phyloP scores from a whole-genome alignment of 2,888 invertebrate species.

The Lathronympha strigana region DNA sequence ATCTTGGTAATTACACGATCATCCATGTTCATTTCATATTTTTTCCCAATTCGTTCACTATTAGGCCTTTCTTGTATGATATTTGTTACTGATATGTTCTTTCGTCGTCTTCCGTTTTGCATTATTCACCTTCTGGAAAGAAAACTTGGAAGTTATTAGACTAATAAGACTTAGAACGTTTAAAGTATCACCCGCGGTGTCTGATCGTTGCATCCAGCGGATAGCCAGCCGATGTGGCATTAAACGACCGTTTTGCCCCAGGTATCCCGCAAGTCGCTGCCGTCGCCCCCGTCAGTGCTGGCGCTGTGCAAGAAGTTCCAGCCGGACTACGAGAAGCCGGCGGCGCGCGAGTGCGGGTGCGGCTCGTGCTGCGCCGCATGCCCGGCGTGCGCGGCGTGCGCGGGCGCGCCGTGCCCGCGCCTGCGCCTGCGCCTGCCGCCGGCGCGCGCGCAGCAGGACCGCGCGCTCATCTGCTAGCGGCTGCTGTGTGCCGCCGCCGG shows the following conservation, averaged over 20 bases:
- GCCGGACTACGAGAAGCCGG: slow-evolving; percentile 80
- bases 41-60: background rate
- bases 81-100: too few species aligned
- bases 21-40: background rate
- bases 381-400: slow-evolving; percentile 30
- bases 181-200: too few species aligned
- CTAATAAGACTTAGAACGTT: too few species aligned
- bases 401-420: slow-evolving; percentile 48
- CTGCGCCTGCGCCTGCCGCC: slow-evolving; percentile 49
- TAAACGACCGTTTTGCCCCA: slow-evolving; percentile 52
- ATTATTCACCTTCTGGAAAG: too few species aligned
- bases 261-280: slow-evolving; percentile 85
- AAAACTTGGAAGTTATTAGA: too few species aligned
- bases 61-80: too few species aligned
- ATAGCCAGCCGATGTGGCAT: too few species aligned
- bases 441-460: slow-evolving; percentile 55
- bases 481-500: slow-evolving; percentile 6
- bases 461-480: slow-evolving; percentile 72
- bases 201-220: background rate
- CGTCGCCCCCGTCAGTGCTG: slow-evolving; percentile 81
- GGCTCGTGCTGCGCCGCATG: slow-evolving; percentile 30
- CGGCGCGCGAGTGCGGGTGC: slow-evolving; percentile 48
- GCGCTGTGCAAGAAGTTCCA: slow-evolving; percentile 83
- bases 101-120: too few species aligned
- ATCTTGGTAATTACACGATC: slow-evolving; percentile 28